phyloP scores from a whole-genome alignment of 2,888 invertebrate species.

The Boloria euphrosyne region DNA sequence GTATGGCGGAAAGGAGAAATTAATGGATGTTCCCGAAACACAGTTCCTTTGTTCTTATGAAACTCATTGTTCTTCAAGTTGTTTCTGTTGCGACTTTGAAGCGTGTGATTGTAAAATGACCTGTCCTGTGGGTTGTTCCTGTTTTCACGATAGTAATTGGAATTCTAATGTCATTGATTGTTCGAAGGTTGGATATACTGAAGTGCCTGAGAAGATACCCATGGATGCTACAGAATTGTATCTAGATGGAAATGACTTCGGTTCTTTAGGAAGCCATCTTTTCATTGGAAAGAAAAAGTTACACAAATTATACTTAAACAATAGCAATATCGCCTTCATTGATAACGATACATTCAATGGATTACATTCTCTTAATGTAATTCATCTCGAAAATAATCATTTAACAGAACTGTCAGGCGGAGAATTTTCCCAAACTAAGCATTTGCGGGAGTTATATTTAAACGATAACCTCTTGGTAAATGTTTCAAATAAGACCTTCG shows the following conservation, averaged over 20 bases:
- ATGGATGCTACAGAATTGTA: slow-evolving; percentile 95
- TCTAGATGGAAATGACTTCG: slow-evolving; percentile 90
- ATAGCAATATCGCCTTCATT: slow-evolving; percentile 87
- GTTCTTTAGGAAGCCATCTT: slow-evolving; percentile 88
- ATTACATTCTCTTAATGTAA: slow-evolving; percentile 85
- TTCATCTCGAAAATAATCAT: slow-evolving; percentile 90
- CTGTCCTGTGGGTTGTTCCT: slow-evolving; percentile 91
- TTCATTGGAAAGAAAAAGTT: slow-evolving; percentile 93
- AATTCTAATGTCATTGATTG: slow-evolving; percentile 92
- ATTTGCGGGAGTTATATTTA: slow-evolving; percentile 89
- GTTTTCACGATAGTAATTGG: slow-evolving; percentile 93
- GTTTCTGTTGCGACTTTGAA: slow-evolving; percentile 94
- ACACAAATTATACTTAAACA: slow-evolving; percentile 88
- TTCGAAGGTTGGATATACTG: slow-evolving; percentile 87
- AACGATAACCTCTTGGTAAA: slow-evolving; percentile 89
- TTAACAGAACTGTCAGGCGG: slow-evolving; percentile 87
- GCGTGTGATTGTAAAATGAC: slow-evolving; percentile 95
- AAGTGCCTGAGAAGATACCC: slow-evolving; percentile 89
- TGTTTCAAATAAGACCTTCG: slow-evolving; percentile 89
- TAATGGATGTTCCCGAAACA: slow-evolving; percentile 86
- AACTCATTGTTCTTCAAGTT: slow-evolving; percentile 91
- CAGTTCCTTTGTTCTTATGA: slow-evolving; percentile 92
- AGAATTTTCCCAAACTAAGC: slow-evolving; percentile 90
- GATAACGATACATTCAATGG: slow-evolving; percentile 92
- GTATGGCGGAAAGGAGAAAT: slow-evolving; percentile 84